Conservation (phyloP, 2,113 vertebrate genomes). For the Todiramphus chloris region DNA sequence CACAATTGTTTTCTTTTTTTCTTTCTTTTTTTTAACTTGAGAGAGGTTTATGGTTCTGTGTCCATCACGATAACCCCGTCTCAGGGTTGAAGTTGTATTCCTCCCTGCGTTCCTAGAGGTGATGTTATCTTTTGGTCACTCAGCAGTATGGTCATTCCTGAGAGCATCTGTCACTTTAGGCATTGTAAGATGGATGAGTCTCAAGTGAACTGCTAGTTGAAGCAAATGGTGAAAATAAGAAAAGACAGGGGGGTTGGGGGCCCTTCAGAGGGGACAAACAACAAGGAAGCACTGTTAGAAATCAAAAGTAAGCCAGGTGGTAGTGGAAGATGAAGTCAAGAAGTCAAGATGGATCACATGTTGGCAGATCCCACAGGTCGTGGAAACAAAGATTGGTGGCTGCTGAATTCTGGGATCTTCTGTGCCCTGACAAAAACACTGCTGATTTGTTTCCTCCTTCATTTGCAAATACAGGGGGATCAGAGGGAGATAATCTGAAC, state of each 20-base stretch:
- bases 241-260: constrained; percentile 77
- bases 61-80: constrained; percentile 70
- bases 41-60: constrained; percentile 77
- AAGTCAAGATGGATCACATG: constrained; percentile 62
- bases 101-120: constrained; percentile 77
- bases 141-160: constrained; percentile 80
- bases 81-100: constrained; percentile 77
- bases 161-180: constrained; percentile 97
- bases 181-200: constrained; percentile 94
- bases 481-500: neutral
- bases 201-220: constrained; percentile 88
- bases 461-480: neutral
- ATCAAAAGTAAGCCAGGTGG: constrained; percentile 78
- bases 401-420: constrained; percentile 37
- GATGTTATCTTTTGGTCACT: constrained; percentile 83
- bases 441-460: constrained; percentile 18
- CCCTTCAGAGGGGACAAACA: constrained; percentile 71
- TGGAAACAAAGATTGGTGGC: constrained; percentile 8
- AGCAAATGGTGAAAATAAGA: constrained; percentile 97
- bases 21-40: constrained; percentile 41
- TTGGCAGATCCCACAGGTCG: constrained; percentile 48
- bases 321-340: constrained; percentile 64
- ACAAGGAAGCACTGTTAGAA: constrained; percentile 83
- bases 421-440: constrained; percentile 29
- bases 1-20: constrained; percentile 56